Conservation (phyloP, 2,797 vertebrate genomes). For the Peromyscus melanophrys region DNA sequence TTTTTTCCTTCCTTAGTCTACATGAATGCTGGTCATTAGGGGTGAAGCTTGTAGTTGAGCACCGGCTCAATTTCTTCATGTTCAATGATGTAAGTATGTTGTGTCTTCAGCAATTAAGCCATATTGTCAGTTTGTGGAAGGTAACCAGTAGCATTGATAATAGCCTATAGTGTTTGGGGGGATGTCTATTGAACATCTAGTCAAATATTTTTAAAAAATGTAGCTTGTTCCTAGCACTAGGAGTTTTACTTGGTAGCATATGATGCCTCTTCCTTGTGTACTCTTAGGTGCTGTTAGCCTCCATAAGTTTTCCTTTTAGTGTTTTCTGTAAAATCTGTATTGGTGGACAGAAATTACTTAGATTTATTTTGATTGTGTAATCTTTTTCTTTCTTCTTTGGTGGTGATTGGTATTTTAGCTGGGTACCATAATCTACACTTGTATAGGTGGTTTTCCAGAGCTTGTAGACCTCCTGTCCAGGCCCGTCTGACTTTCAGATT, state of each 20-base stretch:
- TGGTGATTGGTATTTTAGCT: neutral
- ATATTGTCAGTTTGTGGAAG: neutral
- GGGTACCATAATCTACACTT: neutral
- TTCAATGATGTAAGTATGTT: neutral
- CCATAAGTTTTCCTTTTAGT: neutral
- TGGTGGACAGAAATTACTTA: neutral
- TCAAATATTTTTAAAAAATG: neutral
- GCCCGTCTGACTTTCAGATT: neutral
- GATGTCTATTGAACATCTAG: neutral
- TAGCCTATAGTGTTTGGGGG: neutral
- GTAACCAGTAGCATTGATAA: neutral
- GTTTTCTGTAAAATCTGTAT: neutral
- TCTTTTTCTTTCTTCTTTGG: neutral
- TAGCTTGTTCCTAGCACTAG: neutral
- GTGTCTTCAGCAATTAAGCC: neutral
- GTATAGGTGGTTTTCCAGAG: neutral
- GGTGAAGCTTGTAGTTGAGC: neutral
- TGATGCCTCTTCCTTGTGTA: neutral
- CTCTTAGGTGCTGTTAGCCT: neutral
- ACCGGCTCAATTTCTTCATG: neutral
- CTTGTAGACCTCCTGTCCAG: neutral
- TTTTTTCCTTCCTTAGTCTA: neutral
- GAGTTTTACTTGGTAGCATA: neutral
- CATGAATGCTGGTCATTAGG: neutral
- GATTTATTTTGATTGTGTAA: neutral